Evolutionary conservation across 2,113 vertebrate genomes (phyloP).

Genomic region (Sigmodon hispidus): DNA sequence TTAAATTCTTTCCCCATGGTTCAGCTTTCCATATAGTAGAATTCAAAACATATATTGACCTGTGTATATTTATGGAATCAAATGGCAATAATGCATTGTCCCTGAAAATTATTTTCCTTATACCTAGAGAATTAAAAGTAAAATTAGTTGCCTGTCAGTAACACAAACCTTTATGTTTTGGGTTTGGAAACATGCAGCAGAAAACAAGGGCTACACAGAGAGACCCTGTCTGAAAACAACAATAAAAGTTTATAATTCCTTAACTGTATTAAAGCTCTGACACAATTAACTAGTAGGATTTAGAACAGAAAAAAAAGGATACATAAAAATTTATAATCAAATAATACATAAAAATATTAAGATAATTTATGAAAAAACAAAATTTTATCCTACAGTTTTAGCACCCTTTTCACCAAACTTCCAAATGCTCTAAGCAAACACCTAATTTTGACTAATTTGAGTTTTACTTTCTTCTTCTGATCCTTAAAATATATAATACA

Average conservation of each 20-base stretch:
- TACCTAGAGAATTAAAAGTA: conserved; percentile 50
- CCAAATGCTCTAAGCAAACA: conserved; percentile 42
- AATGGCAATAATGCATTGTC: conserved; percentile 43
- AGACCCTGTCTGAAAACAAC: not conserved
- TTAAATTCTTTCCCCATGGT: conserved; percentile 47
- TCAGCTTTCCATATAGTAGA: conserved; percentile 35
- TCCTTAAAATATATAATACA: conserved; percentile 1
- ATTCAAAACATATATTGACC: conserved; percentile 40
- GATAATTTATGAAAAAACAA: conserved; percentile 4
- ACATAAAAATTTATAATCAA: conserved; percentile 12
- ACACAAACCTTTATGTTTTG: not conserved
- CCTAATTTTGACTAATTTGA: conserved; percentile 29
- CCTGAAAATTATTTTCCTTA: conserved; percentile 53
- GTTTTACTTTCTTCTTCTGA: conserved; percentile 25
- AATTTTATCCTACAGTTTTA: conserved; percentile 47
- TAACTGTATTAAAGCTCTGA: conserved; percentile 19
- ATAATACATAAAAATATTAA: conserved; percentile 11
- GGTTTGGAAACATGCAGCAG: conserved; percentile 36
- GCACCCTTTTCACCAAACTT: conserved; percentile 14
- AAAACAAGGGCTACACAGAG: not conserved
- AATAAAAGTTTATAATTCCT: not conserved
- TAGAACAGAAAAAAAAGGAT: conserved; percentile 13
- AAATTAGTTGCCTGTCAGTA: conserved; percentile 49
- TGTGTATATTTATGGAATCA: conserved; percentile 32
- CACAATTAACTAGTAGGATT: conserved; percentile 41